These are phyloP conservation scores for Pemphredon lugubris DNA, from an alignment of 2,888 invertebrate species.

Conservation along the genomic window DNA sequence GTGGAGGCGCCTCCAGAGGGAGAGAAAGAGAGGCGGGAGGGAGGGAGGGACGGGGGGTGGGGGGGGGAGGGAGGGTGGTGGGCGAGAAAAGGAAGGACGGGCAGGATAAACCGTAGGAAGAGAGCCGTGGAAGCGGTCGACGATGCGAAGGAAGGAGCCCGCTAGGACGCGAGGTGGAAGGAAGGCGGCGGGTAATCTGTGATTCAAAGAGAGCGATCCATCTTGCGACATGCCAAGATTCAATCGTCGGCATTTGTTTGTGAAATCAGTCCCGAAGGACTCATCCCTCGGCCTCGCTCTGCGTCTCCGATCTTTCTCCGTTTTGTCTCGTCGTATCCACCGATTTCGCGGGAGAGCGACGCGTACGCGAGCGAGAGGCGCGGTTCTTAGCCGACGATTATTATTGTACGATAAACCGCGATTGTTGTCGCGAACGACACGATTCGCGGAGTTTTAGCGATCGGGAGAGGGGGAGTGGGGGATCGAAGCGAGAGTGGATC, in stretches of 20 bases:
- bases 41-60: slow-evolving; percentile 42
- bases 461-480: too few relatives aligned
- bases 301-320: slow-evolving; percentile 32
- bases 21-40: slow-evolving; percentile 46
- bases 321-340: slow-evolving; percentile 17
- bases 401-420: too few relatives aligned
- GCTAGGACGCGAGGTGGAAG: slow-evolving; percentile 51
- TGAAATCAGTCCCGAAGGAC: slow-evolving; percentile 78
- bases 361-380: not conserved
- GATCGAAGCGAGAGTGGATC: too few relatives aligned
- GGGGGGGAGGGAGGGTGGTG: slow-evolving; percentile 29
- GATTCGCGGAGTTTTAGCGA: too few relatives aligned
- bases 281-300: slow-evolving; percentile 52
- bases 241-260: slow-evolving; percentile 80
- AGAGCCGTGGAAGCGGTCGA: slow-evolving; percentile 21
- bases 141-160: slow-evolving; percentile 16
- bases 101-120: slow-evolving; percentile 35
- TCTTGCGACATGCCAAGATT: slow-evolving; percentile 79
- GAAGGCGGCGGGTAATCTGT: slow-evolving; percentile 75
- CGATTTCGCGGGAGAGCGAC: slow-evolving; percentile 12
- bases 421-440: too few relatives aligned
- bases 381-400: too few relatives aligned
- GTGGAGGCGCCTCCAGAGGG: slow-evolving; percentile 54
- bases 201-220: slow-evolving; percentile 80
- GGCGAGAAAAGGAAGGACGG: slow-evolving; percentile 20